Conservation (phyloP, 1,140 invertebrate species). For the Dryas iulia region DNA sequence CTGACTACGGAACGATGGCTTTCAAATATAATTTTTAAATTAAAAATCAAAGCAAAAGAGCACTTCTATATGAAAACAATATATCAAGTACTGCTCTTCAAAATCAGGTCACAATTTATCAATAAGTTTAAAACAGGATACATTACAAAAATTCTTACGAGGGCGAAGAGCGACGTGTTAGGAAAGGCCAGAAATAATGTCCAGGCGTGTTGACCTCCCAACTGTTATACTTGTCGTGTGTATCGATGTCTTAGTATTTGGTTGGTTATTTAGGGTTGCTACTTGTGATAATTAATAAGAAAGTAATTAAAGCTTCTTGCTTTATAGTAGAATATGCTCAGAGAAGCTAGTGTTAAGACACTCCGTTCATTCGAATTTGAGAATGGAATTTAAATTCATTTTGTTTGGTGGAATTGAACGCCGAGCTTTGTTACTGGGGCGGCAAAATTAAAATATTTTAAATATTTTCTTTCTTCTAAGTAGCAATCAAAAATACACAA, state of each 20-base stretch:
- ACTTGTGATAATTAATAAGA: not conserved
- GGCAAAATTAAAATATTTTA: too few relatives aligned
- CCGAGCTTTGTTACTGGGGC: too few relatives aligned
- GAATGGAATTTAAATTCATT: too few relatives aligned
- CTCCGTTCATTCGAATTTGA: too few relatives aligned
- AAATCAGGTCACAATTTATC: conserved; percentile 21
- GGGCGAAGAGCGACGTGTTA: conserved; percentile 46
- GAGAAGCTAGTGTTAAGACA: too few relatives aligned
- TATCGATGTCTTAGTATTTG: conserved; percentile 11
- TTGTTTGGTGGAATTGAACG: not conserved
- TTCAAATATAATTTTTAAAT: too few relatives aligned
- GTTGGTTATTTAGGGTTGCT: conserved; percentile 2
- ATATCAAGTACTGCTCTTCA: not conserved
- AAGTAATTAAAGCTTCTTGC: not conserved
- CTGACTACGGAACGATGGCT: too few relatives aligned
- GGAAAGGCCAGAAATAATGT: conserved; percentile 41
- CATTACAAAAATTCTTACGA: conserved; percentile 39
- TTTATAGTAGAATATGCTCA: conserved; percentile 37
- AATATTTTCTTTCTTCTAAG: too few relatives aligned
- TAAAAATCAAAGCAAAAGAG: not conserved
- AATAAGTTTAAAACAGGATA: conserved; percentile 33
- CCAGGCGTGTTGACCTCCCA: conserved; percentile 22
- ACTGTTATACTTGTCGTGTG: not conserved
- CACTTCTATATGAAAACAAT: conserved; percentile 3
- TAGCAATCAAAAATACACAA: too few relatives aligned